A percentile compares a stretch with the other conserved stretches of the same genome.
These are phyloP conservation scores for Pseudomyrmex cubaensis DNA, from an alignment of 1,140 invertebrate species.

Conservation along the genomic window DNA sequence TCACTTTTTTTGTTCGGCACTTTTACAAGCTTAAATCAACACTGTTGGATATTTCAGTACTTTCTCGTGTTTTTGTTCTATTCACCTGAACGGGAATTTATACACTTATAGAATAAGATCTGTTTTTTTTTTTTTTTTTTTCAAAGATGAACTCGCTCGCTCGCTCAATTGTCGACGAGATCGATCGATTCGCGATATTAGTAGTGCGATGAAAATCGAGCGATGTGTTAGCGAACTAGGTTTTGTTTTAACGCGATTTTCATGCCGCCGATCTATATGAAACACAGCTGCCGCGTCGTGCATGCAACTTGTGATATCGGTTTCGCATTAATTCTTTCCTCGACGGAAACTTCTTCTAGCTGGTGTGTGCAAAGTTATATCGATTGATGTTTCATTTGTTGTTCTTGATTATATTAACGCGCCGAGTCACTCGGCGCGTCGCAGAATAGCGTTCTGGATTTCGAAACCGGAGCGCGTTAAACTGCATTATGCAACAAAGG, in stretches of 20 bases:
- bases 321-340: slow-evolving; percentile 2
- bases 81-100: no score
- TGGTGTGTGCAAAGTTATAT: background rate
- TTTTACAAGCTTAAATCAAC: no score
- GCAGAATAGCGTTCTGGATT: slow-evolving; percentile 33
- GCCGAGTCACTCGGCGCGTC: background rate
- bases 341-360: background rate
- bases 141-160: background rate
- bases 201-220: background rate
- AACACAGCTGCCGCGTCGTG: background rate
- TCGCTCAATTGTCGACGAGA: background rate
- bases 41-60: no score
- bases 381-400: slow-evolving; percentile 29
- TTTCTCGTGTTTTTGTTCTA: no score
- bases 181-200: background rate
- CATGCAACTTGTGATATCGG: background rate
- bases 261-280: background rate
- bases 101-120: no score
- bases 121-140: background rate
- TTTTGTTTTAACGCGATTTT: background rate
- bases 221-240: background rate
- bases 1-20: no score
- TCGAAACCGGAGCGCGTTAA: slow-evolving; percentile 44
- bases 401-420: slow-evolving; percentile 17
- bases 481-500: slow-evolving; percentile 44